These are phyloP conservation scores for Tetramorium alpestre DNA, from an alignment of 1,140 invertebrate species.

Conservation along the genomic window DNA sequence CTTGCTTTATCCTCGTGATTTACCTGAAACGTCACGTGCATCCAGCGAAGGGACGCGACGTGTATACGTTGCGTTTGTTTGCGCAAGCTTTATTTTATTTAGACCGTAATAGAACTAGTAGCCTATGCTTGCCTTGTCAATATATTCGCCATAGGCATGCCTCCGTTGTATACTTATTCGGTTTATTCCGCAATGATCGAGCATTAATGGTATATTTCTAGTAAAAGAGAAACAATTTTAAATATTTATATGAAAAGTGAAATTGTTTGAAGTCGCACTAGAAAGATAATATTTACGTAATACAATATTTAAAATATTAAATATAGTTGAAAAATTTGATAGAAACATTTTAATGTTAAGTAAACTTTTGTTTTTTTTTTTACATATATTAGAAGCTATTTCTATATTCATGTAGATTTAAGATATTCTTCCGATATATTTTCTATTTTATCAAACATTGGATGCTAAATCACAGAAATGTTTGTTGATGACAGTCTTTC, in stretches of 20 bases:
- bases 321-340: background rate
- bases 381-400: background rate
- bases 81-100: background rate
- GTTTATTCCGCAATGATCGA: background rate
- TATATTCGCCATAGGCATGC: background rate
- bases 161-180: background rate
- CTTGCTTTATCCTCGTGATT: conserved; percentile 10
- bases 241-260: background rate
- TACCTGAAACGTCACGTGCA: conserved; percentile 9
- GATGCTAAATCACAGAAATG: background rate
- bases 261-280: background rate
- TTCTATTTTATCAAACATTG: background rate
- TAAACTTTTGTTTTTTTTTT: background rate
- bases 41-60: background rate
- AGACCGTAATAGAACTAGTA: background rate
- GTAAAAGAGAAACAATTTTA: background rate
- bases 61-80: background rate
- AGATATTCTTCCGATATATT: background rate
- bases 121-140: background rate
- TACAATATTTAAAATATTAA: background rate
- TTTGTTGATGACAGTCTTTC: background rate
- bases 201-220: background rate
- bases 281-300: background rate
- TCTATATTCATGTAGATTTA: background rate
- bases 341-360: background rate